These are phyloP conservation scores for Aplysia californica DNA, from an alignment of 1,140 invertebrate species.

Conservation along the genomic window DNA sequence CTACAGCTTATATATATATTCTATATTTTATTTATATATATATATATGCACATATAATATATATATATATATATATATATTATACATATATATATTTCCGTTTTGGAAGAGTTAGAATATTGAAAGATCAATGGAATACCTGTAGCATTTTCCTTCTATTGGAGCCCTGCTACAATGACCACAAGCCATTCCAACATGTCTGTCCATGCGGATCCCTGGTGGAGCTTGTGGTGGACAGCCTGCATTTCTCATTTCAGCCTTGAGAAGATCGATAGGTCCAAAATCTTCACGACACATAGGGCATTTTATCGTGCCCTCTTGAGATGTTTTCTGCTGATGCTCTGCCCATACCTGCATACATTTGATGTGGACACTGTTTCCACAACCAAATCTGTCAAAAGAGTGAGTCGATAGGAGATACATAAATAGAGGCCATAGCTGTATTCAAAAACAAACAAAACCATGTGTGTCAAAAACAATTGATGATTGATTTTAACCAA, in stretches of 20 bases:
- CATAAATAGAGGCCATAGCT: too few relatives aligned
- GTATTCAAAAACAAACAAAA: too few relatives aligned
- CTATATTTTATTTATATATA: too few relatives aligned
- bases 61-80: too few relatives aligned
- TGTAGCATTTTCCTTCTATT: conserved; percentile 68
- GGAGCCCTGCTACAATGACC: conserved; percentile 57
- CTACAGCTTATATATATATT: too few relatives aligned
- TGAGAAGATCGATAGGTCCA: conserved; percentile 62
- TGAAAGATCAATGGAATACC: too few relatives aligned
- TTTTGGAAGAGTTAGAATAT: too few relatives aligned
- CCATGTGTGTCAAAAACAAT: too few relatives aligned
- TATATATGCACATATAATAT: too few relatives aligned
- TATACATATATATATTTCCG: too few relatives aligned
- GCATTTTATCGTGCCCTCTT: conserved; percentile 62
- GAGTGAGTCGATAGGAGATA: background rate
- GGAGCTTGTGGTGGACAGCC: conserved; percentile 19
- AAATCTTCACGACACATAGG: conserved; percentile 68
- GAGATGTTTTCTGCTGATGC: conserved; percentile 61
- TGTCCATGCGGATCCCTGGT: conserved; percentile 45
- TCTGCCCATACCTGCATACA: conserved; percentile 69
- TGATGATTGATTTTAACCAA: too few relatives aligned
- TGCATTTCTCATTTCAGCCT: conserved; percentile 61
- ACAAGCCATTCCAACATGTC: conserved; percentile 60
- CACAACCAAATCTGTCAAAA: conserved; percentile 64
- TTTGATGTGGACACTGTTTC: conserved; percentile 68